Conservation (phyloP, 2,797 vertebrate genomes). For the Fistularia commersonii region DNA sequence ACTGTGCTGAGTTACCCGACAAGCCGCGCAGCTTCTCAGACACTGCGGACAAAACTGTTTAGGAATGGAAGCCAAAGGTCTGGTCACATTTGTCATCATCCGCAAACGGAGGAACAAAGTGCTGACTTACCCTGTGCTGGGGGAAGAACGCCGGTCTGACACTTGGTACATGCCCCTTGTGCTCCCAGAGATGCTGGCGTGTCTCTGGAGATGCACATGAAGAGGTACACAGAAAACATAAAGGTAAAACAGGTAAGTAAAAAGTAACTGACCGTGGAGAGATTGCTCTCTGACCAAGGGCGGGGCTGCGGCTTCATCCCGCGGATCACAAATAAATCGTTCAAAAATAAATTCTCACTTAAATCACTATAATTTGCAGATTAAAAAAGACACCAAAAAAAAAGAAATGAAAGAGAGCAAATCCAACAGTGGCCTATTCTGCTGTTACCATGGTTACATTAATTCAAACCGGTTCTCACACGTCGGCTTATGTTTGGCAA, state of each 20-base stretch:
- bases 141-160: constrained; percentile 78
- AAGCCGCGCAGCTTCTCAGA: too few species aligned
- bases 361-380: not conserved
- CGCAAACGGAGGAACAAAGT: not conserved
- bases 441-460: not conserved
- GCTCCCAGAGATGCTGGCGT: constrained; percentile 76
- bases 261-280: not conserved
- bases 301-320: not conserved
- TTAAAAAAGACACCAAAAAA: not conserved
- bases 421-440: constrained; percentile 1
- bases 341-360: too few species aligned
- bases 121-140: constrained; percentile 76
- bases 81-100: not conserved
- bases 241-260: constrained; percentile 1
- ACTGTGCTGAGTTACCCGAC: not conserved
- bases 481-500: constrained; percentile 4
- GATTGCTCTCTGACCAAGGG: not conserved
- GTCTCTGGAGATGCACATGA: constrained; percentile 65
- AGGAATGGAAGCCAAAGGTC: not conserved
- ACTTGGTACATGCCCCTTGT: constrained; percentile 81
- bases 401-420: not conserved
- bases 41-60: too few species aligned
- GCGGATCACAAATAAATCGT: too few species aligned
- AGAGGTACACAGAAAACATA: constrained; percentile 1
- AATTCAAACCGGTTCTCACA: not conserved